Base-by-base conservation (phyloP, 2,797 vertebrate genomes). In the Sphenodon punctatus region DNA sequence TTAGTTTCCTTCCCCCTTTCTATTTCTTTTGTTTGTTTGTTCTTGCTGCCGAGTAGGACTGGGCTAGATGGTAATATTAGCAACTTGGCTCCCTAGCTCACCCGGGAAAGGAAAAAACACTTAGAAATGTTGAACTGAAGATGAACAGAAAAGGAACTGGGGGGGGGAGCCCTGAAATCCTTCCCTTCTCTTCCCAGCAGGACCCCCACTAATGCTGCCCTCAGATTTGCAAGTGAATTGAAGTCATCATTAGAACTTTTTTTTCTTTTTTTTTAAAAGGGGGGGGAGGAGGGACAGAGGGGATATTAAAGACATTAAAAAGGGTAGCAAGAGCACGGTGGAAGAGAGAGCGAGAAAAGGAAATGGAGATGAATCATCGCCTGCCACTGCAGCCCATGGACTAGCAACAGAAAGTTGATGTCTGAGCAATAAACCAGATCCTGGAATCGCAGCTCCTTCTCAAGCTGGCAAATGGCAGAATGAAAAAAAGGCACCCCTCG, bases 161-260 rank as follows among this genome's bases (percentile, higher is more conserved):
- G 43, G 34, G 4, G 59, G 56, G 71, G 51, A 9, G 78, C 59
- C 84, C 75, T 68, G 63, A 84, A 90, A 90, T 70, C 67, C 72
- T 88, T 88, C 80, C 55, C 59, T 80, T 86, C 88, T 81, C 75
- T 58, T 85, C 86, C 91, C 91, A 91, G 93, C 88, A 64, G 89
- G 93, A 89, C 93, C 93, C 71, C 91, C 91, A 39, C 90, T 91
- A 95, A 92, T 75, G 93, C 87, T 92, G 92, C 94, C 91, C 88
- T 88, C 93, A 92, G 93, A 97, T 97, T 96, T 96, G 96, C 96
- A 96, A 97, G 93, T 96, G 96, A 97, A 97, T 96, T 93, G 90
- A 89, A 87, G 84, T 75, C 60, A 36, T 68, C 85, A 55, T 41
- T 71, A 66, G 66, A 66, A 75, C 66, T 66, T 84, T 64, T 58